Evolutionary conservation across 1,140 invertebrate species (phyloP).

Genomic region (Bradysia coprophila): DNA sequence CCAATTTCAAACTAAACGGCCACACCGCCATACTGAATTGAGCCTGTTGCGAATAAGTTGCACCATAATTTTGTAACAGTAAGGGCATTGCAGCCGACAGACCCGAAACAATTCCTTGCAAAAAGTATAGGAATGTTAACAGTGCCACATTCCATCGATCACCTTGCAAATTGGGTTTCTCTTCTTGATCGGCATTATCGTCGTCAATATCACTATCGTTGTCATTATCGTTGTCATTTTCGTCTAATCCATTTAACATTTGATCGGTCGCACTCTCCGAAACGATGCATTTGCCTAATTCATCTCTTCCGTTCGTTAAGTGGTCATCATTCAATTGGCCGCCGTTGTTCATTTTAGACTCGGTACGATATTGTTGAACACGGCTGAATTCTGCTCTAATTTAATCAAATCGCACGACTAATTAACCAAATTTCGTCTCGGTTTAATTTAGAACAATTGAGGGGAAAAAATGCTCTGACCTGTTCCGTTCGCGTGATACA

Average conservation of each 20-base stretch:
- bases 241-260: background rate
- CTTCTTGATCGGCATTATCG: constrained; percentile 8
- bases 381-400: too few species aligned
- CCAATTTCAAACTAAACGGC: constrained; percentile 50
- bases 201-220: background rate
- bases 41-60: constrained; percentile 57
- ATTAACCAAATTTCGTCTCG: too few species aligned
- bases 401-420: too few species aligned
- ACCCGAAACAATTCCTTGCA: constrained; percentile 89
- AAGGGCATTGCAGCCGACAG: constrained; percentile 79
- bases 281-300: background rate
- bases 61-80: constrained; percentile 68
- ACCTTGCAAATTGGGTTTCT: constrained; percentile 34
- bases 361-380: too few species aligned
- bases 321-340: background rate
- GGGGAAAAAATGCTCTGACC: too few species aligned
- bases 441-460: too few species aligned
- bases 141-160: constrained; percentile 57
- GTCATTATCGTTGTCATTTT: background rate
- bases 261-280: background rate
- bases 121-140: constrained; percentile 70
- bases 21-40: background rate
- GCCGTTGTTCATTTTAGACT: too few species aligned
- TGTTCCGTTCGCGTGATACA: too few species aligned
- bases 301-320: background rate